Conservation (phyloP, 2,888 invertebrate species). For the Ormyrus pomaceus region DNA sequence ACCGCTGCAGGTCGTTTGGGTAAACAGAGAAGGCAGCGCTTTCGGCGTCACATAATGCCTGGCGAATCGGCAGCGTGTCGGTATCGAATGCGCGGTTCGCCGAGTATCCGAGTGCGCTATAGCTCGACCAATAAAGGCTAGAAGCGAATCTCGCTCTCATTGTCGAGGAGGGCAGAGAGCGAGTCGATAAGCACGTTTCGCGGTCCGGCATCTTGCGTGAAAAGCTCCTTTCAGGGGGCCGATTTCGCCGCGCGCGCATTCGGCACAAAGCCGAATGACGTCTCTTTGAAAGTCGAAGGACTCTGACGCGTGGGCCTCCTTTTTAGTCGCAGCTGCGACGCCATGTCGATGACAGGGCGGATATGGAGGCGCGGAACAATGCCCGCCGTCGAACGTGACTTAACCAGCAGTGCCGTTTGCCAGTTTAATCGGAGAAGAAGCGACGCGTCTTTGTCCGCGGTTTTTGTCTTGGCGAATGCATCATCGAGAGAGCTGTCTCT, state of each 20-base stretch:
- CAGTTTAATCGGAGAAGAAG: conserved; percentile 16
- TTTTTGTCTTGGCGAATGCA: neutral
- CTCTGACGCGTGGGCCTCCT: conserved; percentile 3
- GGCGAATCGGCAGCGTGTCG: conserved; percentile 15
- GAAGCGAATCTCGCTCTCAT: neutral
- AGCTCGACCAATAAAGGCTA: too few species aligned
- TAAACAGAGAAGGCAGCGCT: neutral
- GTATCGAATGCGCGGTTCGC: neutral
- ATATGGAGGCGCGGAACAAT: conserved; percentile 49
- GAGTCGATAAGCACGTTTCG: conserved; percentile 47
- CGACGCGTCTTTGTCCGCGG: neutral
- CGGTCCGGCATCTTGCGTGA: neutral
- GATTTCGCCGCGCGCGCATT: conserved; percentile 10
- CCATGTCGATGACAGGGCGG: too few species aligned
- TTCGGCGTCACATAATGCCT: neutral
- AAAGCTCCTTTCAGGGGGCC: conserved; percentile 10
- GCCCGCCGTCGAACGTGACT: conserved; percentile 52
- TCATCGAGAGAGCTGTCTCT: too few species aligned
- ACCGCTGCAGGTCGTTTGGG: neutral
- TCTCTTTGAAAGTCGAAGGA: conserved; percentile 49
- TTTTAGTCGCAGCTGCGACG: too few species aligned
- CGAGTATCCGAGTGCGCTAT: too few species aligned
- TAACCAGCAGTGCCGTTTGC: conserved; percentile 39
- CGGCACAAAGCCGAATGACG: conserved; percentile 33
- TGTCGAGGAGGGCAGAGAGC: neutral